Conservation (phyloP, 2,888 invertebrate species). For the Orthosia incerta region DNA sequence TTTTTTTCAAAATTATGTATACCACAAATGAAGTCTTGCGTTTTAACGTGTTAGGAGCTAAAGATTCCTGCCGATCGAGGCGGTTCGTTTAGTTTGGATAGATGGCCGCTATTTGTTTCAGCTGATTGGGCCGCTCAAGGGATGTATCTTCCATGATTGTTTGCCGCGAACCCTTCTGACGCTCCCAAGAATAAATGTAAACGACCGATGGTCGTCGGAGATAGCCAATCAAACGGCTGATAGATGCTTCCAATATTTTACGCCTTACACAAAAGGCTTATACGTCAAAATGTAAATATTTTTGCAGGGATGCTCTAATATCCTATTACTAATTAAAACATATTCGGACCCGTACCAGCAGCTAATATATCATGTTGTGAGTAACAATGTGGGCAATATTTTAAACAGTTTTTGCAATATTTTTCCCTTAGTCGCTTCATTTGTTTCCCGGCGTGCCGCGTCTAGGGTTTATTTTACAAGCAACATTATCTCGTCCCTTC, state of each 20-base stretch:
- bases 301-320: constrained; percentile 5
- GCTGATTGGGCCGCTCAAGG: constrained; percentile 86
- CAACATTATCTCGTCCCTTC: constrained; percentile 88
- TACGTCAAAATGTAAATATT: constrained; percentile 26
- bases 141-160: constrained; percentile 87
- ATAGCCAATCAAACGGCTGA: constrained; percentile 81
- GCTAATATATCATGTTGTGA: constrained; percentile 73
- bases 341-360: constrained; percentile 27
- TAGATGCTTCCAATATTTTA: constrained; percentile 67
- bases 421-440: constrained; percentile 83
- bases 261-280: constrained; percentile 21
- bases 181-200: constrained; percentile 79
- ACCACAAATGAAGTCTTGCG: constrained; percentile 62
- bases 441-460: constrained; percentile 81
- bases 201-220: constrained; percentile 75
- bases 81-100: constrained; percentile 72
- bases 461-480: constrained; percentile 86
- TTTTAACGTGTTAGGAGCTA: constrained; percentile 59
- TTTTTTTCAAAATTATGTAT: constrained; percentile 39
- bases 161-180: constrained; percentile 84
- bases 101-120: constrained; percentile 85
- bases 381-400: constrained; percentile 83
- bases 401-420: constrained; percentile 87
- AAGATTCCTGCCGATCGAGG: constrained; percentile 62
- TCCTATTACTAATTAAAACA: constrained; percentile 52